Evolutionary conservation across 1,140 invertebrate species (phyloP).

Genomic region (Drosophila orosa): DNA sequence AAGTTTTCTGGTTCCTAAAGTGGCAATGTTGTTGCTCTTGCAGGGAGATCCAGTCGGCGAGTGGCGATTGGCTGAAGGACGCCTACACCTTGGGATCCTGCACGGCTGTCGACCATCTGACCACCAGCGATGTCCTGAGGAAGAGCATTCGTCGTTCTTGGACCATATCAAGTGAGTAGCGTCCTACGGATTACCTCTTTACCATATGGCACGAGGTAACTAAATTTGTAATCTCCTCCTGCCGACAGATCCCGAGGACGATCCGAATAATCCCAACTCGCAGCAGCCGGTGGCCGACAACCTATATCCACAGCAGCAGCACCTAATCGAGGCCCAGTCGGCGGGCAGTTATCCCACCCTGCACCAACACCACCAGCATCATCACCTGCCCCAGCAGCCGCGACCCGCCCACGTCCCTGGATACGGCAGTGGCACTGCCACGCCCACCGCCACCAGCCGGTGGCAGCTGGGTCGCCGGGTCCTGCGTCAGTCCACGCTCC

Average conservation of each 20-base stretch:
- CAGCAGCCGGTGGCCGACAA: conserved; percentile 75
- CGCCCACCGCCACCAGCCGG: conserved; percentile 73
- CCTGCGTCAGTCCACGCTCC: conserved; percentile 81
- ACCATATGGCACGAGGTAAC: not conserved
- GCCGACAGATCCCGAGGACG: conserved; percentile 79
- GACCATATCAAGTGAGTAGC: conserved; percentile 88
- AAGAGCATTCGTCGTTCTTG: conserved; percentile 88
- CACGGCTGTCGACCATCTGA: conserved; percentile 85
- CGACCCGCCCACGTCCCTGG: conserved; percentile 56
- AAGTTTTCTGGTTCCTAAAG: conserved; percentile 72
- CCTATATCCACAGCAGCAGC: conserved; percentile 79
- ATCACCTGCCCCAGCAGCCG: conserved; percentile 56
- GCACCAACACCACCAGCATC: conserved; percentile 64
- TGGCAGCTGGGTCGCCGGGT: conserved; percentile 80
- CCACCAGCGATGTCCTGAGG: conserved; percentile 88
- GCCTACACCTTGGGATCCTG: conserved; percentile 84
- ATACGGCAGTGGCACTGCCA: conserved; percentile 75
- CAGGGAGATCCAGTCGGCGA: conserved; percentile 89
- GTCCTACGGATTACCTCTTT: not conserved
- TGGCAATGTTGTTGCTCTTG: conserved; percentile 84
- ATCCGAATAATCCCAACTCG: conserved; percentile 78
- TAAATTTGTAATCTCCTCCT: not conserved
- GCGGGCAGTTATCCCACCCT: conserved; percentile 79
- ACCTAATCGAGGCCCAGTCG: conserved; percentile 74
- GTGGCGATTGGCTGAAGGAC: conserved; percentile 90